Evolutionary conservation across 2,113 vertebrate species (phyloP), one percentile per base, ranked within the genome.

Genomic region (Himantopus leucocephalus): DNA sequence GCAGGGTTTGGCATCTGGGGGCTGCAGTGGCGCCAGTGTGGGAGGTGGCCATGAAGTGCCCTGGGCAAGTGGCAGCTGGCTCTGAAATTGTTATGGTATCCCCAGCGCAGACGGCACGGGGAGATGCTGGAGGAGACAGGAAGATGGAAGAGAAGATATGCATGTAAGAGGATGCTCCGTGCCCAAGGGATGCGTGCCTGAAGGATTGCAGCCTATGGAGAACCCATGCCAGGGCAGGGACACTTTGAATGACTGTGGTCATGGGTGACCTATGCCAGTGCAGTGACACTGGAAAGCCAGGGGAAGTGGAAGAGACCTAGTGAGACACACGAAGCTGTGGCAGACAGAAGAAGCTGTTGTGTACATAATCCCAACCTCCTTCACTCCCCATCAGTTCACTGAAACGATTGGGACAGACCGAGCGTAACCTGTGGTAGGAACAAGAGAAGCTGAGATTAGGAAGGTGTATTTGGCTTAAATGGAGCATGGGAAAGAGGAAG

Each of bases 81-180:
- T 91, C 43, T 68, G 58, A 88, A 73, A 48, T 34, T 50, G 37
- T 63, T 71, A 12, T 7, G 5, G n/a, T 67, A 6, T 62, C 66
- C 56, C 56, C 16, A 22, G 37, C 2, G 1, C 19, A 53, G 47
- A 30, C 19, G 66, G 35, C 0, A 0, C 35, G 68, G n/a, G 39
- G 50, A 34, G 21, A 6, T 53, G 39, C 26, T 76, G 63, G n/a
- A 76, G 72, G 24, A 72, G n/a, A 23, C 35, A 67, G 20, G 29
- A 26, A 68, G 30, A 18, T 29, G 24, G 34, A 72, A 79, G 76
- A 79, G 77, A 72, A 79, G 52, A 29, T 2, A 0, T 4, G 9
- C 1, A 1, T 5, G 6, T 19, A 32, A 35, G 35, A 63, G 32
- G 29, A 47, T 56, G 68, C 39, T 68, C 32, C 10, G 2, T 19